Base-by-base conservation (phyloP, 2,797 vertebrate species). In the Sebastes vulpes region DNA sequence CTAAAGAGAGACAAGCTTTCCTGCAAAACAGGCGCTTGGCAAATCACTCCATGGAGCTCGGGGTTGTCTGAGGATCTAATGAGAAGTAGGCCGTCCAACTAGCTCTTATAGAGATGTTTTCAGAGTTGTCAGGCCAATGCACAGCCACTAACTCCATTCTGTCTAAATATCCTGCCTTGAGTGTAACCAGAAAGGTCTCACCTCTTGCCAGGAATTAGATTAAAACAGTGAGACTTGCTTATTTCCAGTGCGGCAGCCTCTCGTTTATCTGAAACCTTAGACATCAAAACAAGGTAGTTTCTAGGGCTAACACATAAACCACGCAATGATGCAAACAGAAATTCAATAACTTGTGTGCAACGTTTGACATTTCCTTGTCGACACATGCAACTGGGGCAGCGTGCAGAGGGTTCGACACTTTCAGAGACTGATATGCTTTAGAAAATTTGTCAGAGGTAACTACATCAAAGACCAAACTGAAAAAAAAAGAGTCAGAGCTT, bases 31-130 rank as follows among this genome's bases (percentile, higher is more conserved):
- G 76, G 73, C 82, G 68, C 66, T 66, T 71, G 42, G 71, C 72
- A 84, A 86, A 68, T 84, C 64, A 64, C 56, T 74, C 69, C 53
- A 38, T 12, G 54, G 54, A 81, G 81, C 63, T 61, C 9, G 21
- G 65, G 74, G 77, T 85, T 82, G 82, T 83, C 75, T 86, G 67
- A 81, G 81, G 85, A 89, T 65, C 76, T 64, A 29, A 68, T 52
- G 53, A 75, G 66, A 89, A 82, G 75, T 65, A 76, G 76, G 68
- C 61, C 31, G 35, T 65, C 77, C 61, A 59, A 48, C 28, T 59
- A 28, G 69, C 28, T 56, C 53, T 65, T 75, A 74, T 32, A 42
- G 52, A 73, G 80, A 82, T 53, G 60, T 86, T 86, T 84, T 69
- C 23, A 60, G 68, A 66, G 77, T 75, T 77, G 56, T 83, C 65